Base-by-base conservation (phyloP, 2,888 invertebrate species). In the Phaedon cochleariae region DNA sequence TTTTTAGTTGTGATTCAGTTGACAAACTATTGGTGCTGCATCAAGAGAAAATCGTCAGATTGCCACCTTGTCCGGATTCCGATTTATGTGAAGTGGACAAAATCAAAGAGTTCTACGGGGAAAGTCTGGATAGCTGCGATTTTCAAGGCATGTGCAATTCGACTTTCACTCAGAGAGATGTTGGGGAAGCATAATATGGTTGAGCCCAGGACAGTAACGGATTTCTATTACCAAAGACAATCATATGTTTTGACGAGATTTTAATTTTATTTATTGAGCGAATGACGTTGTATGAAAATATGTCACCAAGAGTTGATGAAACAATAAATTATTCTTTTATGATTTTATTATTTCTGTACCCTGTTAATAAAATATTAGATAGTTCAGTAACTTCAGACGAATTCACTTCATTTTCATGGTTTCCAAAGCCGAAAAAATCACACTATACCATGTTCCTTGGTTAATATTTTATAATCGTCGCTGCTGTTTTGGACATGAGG, bases 31-130 rank as follows among this genome's bases (percentile, higher is more conserved):
- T 93, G 68, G 86, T 90, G 0, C 82, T 94, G 72, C 92, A 94
- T 77, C 94, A 95, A 83, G 94, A 95, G 81, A 86, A 86, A 53
- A 84, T 89, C 0, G 84, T 93, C 0, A 86, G 86, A 65, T 80
- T 95, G 70, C 90, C 92, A 0, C 88, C 89, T 76, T 95, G 94
- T 79, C 87, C 88, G 0, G 68, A 78, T 49, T 73, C 84, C 2
- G 88, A 89, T 70, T 86, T 93, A 3, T 94, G 94, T 79, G 88
- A 90, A 15, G 76, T 92, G 46, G 77, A 86, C 3, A 83, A 82
- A 34, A 82, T 94, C 74, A 85, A 84, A 63, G 77, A 86, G 22
- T 81, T 87, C 60, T 91, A 89, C 77, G 84, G 85, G 48, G 84
- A 88, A 21, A 88, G 89, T 60, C 84, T 91, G 64, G 81, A 88